Base-by-base conservation (phyloP, 2,797 vertebrate species). In the Gymnodraco acuticeps region DNA sequence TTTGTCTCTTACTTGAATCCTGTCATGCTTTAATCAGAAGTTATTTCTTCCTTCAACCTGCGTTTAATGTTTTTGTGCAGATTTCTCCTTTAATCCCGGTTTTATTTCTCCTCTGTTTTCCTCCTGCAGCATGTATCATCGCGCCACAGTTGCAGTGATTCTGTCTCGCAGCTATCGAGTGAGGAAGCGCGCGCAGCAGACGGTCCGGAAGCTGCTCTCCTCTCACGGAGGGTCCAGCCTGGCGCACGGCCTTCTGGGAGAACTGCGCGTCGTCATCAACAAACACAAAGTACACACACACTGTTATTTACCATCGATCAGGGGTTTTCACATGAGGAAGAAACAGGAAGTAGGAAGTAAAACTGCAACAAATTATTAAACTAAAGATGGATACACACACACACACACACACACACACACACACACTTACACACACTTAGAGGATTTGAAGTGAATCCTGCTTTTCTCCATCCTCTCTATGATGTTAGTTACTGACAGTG, bases 91-190 rank as follows among this genome's bases (percentile, higher is more conserved):
- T 27, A 27, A 27, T 27, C 23, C 23, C 23, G 3, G 23, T 23
- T 23, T 2, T 8, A 8, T 8, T 8, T 8, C 33, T 8, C 5
- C 33, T 7, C 31, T 1, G 5, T 33, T 2, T 1, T 1, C 33
- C 33, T 33, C 33, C 15, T 53, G 51, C 82, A 99, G 98, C 93
- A 98, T 97, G 93, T 99, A 96, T 85, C 94, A 98, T 84, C 96
- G 94, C 45, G 96, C 96, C 56, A 90, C 95, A 0, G 91, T 97
- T 43, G 93, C 94, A 0, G 94, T 96, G 55, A 93, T 99, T 76
- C 88, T 99, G 84, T 96, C 95, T 76, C 96, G 96, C 6, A 93
- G 92, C 62, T 99, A 98, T 97, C 92, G 93, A 0, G 96, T 99
- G 77, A 95, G 98, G 41, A 97, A 94, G 64, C 95, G 95, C 52